These are phyloP conservation scores for Leucozona laternaria DNA, from an alignment of 2,888 invertebrate species.

Conservation along the genomic window DNA sequence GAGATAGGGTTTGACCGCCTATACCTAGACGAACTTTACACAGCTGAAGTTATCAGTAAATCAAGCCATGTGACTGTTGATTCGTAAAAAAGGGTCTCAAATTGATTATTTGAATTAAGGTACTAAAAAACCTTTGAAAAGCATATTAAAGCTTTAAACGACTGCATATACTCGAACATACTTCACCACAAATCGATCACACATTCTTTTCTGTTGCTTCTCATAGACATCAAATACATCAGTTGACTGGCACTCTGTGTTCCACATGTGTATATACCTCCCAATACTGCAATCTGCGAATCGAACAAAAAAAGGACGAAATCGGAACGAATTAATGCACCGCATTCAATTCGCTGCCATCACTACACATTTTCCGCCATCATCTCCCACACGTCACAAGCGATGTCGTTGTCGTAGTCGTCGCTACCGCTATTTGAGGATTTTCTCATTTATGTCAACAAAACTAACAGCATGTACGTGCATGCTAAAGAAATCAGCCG, in stretches of 20 bases:
- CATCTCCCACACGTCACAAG: slow-evolving; percentile 2
- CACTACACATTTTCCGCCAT: slow-evolving; percentile 24
- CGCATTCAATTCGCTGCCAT: slow-evolving; percentile 63
- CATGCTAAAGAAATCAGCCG: slow-evolving; percentile 41
- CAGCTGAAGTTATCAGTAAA: no score
- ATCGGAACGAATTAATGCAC: slow-evolving; percentile 74
- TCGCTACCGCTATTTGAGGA: slow-evolving; percentile 1
- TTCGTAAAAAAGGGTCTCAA: no score
- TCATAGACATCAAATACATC: slow-evolving; percentile 43
- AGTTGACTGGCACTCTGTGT: slow-evolving; percentile 29
- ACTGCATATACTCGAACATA: background rate
- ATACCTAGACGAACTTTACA: no score
- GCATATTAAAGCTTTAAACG: slow-evolving; percentile 40
- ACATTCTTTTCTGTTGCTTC: slow-evolving; percentile 26
- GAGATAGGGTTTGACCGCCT: no score
- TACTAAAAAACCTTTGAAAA: background rate
- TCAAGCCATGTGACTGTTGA: no score
- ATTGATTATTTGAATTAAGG: no score
- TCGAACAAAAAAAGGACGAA: slow-evolving; percentile 44
- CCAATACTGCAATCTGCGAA: background rate
- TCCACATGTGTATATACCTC: background rate
- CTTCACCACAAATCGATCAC: slow-evolving; percentile 35
- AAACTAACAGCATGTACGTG: slow-evolving; percentile 71
- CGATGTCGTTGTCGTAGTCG: slow-evolving; percentile 8
- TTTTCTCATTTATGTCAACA: slow-evolving; percentile 70